Evolutionary conservation across 2,888 invertebrate genomes (phyloP), one percentile per base, ranked within the genome.

Genomic region (Rotaria macrura): DNA sequence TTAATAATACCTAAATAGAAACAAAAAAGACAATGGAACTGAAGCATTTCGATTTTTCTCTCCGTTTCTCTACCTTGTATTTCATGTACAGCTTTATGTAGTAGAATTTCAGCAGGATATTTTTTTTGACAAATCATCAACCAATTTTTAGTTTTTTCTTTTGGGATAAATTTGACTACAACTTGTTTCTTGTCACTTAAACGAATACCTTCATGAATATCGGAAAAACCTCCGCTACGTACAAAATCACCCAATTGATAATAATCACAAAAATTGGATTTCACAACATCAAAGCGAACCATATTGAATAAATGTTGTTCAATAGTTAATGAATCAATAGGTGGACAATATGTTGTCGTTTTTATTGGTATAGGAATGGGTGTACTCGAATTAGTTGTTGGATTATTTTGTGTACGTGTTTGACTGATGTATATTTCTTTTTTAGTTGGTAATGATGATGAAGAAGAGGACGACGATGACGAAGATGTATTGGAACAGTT

Each of bases 1-100:
- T 91, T 90, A 85, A 93, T 92, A 83, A 93, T 92, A 79, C 93
- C 93, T 79, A 79, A 43, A 25, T 25, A 4, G 49, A 38, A 79
- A 65, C n/a, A n/a, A n/a, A n/a, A n/a, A n/a, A n/a, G n/a, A n/a
- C 12, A 25, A 34, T 34, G 20, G 17, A 34, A 38, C 17, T 23
- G 38, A 72, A 12, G 38, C 1, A 25, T 23, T 7, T 43, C 4
- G 4, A 9, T 17, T 49, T 49, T 49, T 49, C 17, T 12, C 14
- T 14, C 5, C 17, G 6, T 4, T 40, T 9, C 10, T 79, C 7
- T 79, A 79, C 74, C 74, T 79, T 79, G 74, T 79, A 79, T 79
- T 43, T 79, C 74, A 43, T 79, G 74, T 25, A 79, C 74, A 43
- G 40, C 38, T 79, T 85, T 85, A 74, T 86, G 86, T 40, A 86